Percentiles rank a stretch among this genome's conserved stretches.
phyloP scores from a whole-genome alignment of 23 tunicate species.

The Halocynthia aurantium region DNA sequence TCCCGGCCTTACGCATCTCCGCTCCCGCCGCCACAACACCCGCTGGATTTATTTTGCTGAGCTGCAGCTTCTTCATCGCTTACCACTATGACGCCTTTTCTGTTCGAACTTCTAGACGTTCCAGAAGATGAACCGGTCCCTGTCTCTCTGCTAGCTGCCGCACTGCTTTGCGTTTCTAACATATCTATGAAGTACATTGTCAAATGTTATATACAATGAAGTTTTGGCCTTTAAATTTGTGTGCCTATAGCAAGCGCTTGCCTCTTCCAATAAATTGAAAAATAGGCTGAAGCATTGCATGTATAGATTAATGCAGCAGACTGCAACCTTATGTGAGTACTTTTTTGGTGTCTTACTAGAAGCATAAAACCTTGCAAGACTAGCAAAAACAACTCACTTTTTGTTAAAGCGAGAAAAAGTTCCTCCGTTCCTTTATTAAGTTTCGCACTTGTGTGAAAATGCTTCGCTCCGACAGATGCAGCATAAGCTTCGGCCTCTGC shows the following conservation, averaged over 20 bases:
- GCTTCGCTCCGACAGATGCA: constrained; percentile 86
- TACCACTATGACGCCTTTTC: constrained; percentile 61
- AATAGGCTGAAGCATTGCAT: too few species aligned
- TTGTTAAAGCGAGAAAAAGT: constrained; percentile 74
- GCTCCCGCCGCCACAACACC: constrained; percentile 38
- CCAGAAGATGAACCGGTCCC: constrained; percentile 8
- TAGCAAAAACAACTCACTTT: constrained; percentile 38
- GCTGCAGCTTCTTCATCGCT: constrained; percentile 52
- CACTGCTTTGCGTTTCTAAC: constrained; percentile 32
- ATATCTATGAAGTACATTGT: background rate
- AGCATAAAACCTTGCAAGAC: too few species aligned
- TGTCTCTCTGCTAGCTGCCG: constrained; percentile 51
- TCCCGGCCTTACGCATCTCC: constrained; percentile 7
- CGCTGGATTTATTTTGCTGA: constrained; percentile 48
- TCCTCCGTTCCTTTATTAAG: constrained; percentile 90
- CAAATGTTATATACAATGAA: too few species aligned
- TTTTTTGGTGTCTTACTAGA: too few species aligned
- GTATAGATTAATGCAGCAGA: too few species aligned
- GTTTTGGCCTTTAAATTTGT: too few species aligned
- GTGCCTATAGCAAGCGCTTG: too few species aligned
- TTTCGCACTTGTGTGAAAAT: constrained; percentile 93
- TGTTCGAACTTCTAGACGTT: constrained; percentile 15
- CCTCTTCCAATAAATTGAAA: too few species aligned
- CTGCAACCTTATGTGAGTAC: too few species aligned
- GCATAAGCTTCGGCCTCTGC: constrained; percentile 95